These are phyloP conservation scores for Fistularia tabacaria DNA, from an alignment of 2,797 vertebrate genomes.

Conservation along the genomic window DNA sequence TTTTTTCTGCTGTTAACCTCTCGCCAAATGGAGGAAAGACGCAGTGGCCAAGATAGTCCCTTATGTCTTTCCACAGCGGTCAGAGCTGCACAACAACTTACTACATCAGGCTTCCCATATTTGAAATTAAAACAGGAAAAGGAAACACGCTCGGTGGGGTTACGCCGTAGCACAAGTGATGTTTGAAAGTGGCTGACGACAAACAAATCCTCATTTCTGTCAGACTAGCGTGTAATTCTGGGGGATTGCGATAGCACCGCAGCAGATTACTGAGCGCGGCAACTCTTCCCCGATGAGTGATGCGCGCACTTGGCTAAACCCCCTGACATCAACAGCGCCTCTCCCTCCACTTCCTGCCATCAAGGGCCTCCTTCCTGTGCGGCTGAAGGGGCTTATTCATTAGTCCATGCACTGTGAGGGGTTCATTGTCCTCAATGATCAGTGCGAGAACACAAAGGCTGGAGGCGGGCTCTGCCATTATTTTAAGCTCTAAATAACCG, in stretches of 20 bases:
- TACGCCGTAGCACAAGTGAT: too few species aligned
- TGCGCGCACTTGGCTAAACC: constrained; percentile 48
- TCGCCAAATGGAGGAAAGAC: too few species aligned
- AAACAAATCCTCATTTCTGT: neutral
- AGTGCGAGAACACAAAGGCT: constrained; percentile 63
- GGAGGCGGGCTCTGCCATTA: constrained; percentile 66
- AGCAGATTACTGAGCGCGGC: constrained; percentile 43
- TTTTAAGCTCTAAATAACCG: constrained; percentile 71
- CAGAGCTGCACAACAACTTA: too few species aligned
- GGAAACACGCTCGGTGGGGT: too few species aligned
- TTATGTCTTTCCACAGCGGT: too few species aligned
- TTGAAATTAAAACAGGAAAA: too few species aligned
- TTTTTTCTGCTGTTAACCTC: too few species aligned
- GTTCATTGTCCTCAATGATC: constrained; percentile 70
- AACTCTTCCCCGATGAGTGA: constrained; percentile 48
- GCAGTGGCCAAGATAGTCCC: too few species aligned
- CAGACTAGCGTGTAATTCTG: constrained; percentile 9
- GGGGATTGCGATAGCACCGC: constrained; percentile 20
- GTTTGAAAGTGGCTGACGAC: constrained; percentile 10
- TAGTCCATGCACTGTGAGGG: constrained; percentile 63
- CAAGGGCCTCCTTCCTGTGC: constrained; percentile 69
- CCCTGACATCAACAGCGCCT: constrained; percentile 45
- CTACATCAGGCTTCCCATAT: too few species aligned
- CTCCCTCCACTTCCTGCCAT: constrained; percentile 67
- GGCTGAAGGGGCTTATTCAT: constrained; percentile 72